Percentiles rank a stretch among this genome's conserved stretches.
These are phyloP conservation scores for Heterodera filipjevi DNA, from an alignment of 2,888 invertebrate genomes.

Conservation along the genomic window DNA sequence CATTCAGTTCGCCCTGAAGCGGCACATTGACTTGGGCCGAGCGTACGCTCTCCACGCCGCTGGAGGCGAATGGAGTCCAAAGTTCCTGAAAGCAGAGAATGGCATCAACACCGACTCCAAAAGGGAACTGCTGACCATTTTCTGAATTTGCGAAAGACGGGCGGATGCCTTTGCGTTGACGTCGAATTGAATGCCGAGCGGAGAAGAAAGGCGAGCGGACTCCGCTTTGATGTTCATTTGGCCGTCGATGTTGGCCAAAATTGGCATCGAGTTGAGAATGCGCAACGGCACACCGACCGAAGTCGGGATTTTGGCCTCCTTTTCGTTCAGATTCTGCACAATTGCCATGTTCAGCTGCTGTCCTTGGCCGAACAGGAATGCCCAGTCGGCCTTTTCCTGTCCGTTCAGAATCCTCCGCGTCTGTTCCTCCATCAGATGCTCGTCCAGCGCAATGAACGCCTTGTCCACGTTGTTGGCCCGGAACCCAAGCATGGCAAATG, in stretches of 20 bases:
- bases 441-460: slow-evolving; percentile 54
- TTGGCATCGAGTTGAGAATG: slow-evolving; percentile 30
- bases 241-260: slow-evolving; percentile 37
- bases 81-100: slow-evolving; percentile 21
- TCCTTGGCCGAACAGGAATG: slow-evolving; percentile 43
- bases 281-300: slow-evolving; percentile 54
- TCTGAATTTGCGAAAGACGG: slow-evolving; percentile 33
- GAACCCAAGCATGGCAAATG: slow-evolving; percentile 25
- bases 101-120: not conserved
- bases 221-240: slow-evolving; percentile 23
- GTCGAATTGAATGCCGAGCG: slow-evolving; percentile 16
- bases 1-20: slow-evolving; percentile 27
- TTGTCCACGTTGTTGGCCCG: slow-evolving; percentile 47
- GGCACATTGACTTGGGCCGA: slow-evolving; percentile 42
- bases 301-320: slow-evolving; percentile 48
- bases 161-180: slow-evolving; percentile 23
- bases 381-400: slow-evolving; percentile 28
- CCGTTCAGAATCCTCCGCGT: slow-evolving; percentile 23
- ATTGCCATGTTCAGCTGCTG: slow-evolving; percentile 19
- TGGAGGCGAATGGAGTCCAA: slow-evolving; percentile 41
- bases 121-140: slow-evolving; percentile 15
- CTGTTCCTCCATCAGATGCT: slow-evolving; percentile 42
- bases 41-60: slow-evolving; percentile 41
- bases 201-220: not conserved
- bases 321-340: slow-evolving; percentile 36